Conservation (phyloP, 2,888 invertebrate species). For the Glaucopsyche alexis region DNA sequence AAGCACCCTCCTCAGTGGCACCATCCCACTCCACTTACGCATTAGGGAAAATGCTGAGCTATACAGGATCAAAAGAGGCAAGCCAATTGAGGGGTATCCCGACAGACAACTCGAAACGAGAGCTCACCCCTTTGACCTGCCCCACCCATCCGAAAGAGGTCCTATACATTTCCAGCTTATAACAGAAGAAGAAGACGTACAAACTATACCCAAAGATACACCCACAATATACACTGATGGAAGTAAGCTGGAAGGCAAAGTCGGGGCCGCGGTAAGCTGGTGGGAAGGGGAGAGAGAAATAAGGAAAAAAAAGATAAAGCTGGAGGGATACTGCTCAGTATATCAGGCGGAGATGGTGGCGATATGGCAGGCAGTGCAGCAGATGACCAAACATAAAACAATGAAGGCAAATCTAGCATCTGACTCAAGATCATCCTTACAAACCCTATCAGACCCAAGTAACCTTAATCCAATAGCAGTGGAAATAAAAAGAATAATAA, state of each 20-base stretch:
- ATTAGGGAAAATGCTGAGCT: conserved; percentile 24
- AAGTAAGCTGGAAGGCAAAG: conserved; percentile 29
- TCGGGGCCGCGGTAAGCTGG: conserved; percentile 26
- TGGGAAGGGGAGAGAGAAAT: neutral
- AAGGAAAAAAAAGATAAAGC: neutral
- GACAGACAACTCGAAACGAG: conserved; percentile 30
- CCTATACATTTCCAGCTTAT: neutral
- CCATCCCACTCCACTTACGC: conserved; percentile 32
- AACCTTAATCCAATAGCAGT: conserved; percentile 33
- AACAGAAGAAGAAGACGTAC: neutral
- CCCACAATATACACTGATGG: conserved; percentile 25
- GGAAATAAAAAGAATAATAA: conserved; percentile 27
- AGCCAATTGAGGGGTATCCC: neutral
- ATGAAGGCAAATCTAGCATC: too few relatives aligned
- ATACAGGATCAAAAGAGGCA: conserved; percentile 32
- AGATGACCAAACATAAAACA: too few relatives aligned
- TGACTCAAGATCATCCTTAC: neutral
- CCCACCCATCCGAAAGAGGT: conserved; percentile 29
- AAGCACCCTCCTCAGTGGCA: neutral
- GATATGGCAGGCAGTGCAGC: neutral
- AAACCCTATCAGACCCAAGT: conserved; percentile 26
- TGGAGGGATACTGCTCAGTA: conserved; percentile 28
- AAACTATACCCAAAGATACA: neutral
- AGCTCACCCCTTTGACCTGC: neutral
- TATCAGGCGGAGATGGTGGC: conserved; percentile 33